A percentile compares a stretch with the other conserved stretches of the same genome.
Conservation (phyloP, 1,140 invertebrate species). For the Chrysomallon squamiferum region DNA sequence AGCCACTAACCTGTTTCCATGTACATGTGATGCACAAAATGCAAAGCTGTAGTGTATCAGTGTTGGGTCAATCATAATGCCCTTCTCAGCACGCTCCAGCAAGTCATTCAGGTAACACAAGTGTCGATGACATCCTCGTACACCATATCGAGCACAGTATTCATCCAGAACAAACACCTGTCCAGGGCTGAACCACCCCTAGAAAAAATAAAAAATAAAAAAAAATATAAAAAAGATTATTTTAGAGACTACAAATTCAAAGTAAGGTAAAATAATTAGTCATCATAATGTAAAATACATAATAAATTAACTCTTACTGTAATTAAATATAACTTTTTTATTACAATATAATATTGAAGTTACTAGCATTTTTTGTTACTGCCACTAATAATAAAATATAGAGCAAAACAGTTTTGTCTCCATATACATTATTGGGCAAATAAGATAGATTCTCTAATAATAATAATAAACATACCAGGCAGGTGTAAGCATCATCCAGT, state of each 20-base stretch:
- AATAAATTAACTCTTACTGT: background rate
- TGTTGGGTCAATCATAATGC: slow-evolving; percentile 96
- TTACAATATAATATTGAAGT: no score
- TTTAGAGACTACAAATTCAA: background rate
- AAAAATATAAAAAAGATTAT: background rate
- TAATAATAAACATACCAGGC: slow-evolving; percentile 88
- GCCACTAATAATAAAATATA: no score
- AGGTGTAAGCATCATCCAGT: slow-evolving; percentile 96
- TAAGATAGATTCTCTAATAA: no score
- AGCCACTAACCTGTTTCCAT: slow-evolving; percentile 95
- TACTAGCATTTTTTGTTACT: no score
- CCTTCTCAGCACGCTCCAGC: slow-evolving; percentile 92
- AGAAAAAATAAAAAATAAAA: slow-evolving; percentile 26
- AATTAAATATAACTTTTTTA: background rate
- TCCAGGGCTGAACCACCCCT: slow-evolving; percentile 99
- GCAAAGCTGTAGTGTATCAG: slow-evolving; percentile 98
- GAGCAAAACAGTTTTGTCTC: no score
- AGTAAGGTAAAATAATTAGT: no score
- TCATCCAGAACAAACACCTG: slow-evolving; percentile 99
- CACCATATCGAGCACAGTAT: slow-evolving; percentile 97
- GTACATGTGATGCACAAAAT: slow-evolving; percentile 98
- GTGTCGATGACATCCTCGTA: slow-evolving; percentile 95
- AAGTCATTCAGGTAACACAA: slow-evolving; percentile 96
- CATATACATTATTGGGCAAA: no score
- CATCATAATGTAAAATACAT: background rate